phyloP scores from a whole-genome alignment of 2,888 invertebrate genomes.

The Trissoscelio sp. region DNA sequence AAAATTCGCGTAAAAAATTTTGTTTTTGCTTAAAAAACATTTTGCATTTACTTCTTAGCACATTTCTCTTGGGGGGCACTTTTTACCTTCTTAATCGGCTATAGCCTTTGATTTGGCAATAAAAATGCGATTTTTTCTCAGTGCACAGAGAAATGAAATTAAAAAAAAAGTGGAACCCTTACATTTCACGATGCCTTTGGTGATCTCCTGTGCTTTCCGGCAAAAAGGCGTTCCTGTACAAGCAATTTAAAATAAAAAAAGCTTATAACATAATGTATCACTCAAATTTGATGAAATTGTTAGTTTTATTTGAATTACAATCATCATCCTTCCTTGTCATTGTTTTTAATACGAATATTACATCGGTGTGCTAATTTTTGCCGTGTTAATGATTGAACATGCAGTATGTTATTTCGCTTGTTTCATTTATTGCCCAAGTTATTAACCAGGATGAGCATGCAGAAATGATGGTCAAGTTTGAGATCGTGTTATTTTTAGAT shows the following conservation, averaged over 20 bases:
- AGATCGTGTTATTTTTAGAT: conserved; percentile 14
- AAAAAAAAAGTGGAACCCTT: conserved; percentile 50
- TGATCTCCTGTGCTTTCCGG: conserved; percentile 61
- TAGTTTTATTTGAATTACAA: conserved; percentile 43
- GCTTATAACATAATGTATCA: conserved; percentile 46
- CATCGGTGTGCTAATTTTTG: background rate
- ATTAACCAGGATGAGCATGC: conserved; percentile 25
- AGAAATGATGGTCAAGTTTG: conserved; percentile 26
- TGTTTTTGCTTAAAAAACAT: no score
- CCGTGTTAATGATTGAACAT: conserved; percentile 28
- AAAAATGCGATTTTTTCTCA: no score
- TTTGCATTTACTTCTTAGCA: no score
- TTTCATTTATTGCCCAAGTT: background rate
- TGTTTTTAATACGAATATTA: background rate
- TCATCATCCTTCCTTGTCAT: conserved; percentile 9
- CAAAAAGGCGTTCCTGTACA: conserved; percentile 62
- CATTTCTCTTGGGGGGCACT: no score
- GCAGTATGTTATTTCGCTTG: conserved; percentile 23
- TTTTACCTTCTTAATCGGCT: no score
- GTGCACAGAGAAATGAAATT: conserved; percentile 13
- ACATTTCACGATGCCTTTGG: conserved; percentile 51
- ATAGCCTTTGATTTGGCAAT: no score
- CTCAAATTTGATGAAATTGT: conserved; percentile 28
- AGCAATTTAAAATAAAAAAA: conserved; percentile 64
- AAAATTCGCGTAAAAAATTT: no score